Conservation (phyloP, 2,888 invertebrate genomes). For the Acanthosoma haemorrhoidale region DNA sequence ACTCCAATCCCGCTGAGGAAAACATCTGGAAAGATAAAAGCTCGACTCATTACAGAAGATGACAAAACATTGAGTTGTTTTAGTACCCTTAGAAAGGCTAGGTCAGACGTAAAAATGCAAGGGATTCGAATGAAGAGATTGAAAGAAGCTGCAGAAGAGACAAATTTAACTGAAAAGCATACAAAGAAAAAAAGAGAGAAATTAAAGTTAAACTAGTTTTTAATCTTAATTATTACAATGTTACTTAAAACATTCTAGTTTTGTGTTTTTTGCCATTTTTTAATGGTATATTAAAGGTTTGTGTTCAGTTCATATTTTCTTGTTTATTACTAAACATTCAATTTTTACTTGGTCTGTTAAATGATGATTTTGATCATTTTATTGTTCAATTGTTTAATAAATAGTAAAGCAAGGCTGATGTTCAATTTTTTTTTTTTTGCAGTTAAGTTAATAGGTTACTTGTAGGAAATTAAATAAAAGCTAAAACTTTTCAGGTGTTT, state of each 20-base stretch:
- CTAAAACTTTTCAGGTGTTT: too few species aligned
- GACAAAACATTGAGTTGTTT: constrained; percentile 85
- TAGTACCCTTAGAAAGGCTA: constrained; percentile 65
- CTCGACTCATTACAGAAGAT: constrained; percentile 77
- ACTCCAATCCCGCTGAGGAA: constrained; percentile 81
- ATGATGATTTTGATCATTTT: too few species aligned
- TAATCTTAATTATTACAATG: too few species aligned
- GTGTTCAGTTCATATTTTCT: too few species aligned
- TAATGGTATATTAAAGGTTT: too few species aligned
- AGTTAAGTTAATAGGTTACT: too few species aligned
- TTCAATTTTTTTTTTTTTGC: too few species aligned
- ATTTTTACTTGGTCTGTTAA: too few species aligned
- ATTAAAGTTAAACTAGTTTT: background rate
- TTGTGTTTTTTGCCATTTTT: background rate
- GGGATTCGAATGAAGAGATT: constrained; percentile 89
- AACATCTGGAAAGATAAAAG: constrained; percentile 67
- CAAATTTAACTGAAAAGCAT: constrained; percentile 65
- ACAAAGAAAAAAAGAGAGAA: constrained; percentile 50
- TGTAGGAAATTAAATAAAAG: too few species aligned
- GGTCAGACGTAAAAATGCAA: constrained; percentile 75
- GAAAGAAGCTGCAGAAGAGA: constrained; percentile 90
- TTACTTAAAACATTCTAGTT: constrained; percentile 26
- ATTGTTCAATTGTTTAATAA: too few species aligned
- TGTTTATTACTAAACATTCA: too few species aligned
- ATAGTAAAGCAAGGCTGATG: too few species aligned